Evolutionary conservation across 2,797 vertebrate genomes (phyloP), one percentile per base, ranked within the genome.

Genomic region (Dallia pectoralis): DNA sequence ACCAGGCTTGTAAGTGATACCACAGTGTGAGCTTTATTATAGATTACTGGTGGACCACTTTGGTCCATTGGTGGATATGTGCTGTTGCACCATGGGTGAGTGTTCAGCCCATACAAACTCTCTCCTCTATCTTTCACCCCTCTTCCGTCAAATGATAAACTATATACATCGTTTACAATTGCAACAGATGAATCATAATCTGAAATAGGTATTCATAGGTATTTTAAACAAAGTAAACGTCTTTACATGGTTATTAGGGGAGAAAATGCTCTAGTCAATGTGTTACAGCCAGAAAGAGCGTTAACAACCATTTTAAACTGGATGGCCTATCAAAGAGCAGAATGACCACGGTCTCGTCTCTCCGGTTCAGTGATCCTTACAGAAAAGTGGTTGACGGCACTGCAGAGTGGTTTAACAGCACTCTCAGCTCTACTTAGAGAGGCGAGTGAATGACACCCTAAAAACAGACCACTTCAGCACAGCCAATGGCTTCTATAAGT

Each of bases 381-480:
- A 44, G 40, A 32, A 64, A 64, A 64, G 19, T 29, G 7, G 62
- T 62, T 29, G 27, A 30, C 25, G 29, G 12, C 15, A 27, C 61
- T 30, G 14, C 16, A 11, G 15, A 32, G 61, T 15, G 15, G 1
- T 64, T 25, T 32, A 64, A 64, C 62, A 32, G 62, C 30, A 8
- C 30, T 29, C 32, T 40, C 70, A 44, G n/a, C 32, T 36, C 18
- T 9, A 7, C 29, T 32, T 19, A n/a, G 14, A 44, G n/a, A 69
- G 11, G 8, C 40, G 29, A n/a, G 27, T 64, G 62, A 19, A 67
- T 59, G 33, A n/a, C 44, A 49, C 22, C 53, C 53, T 61, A 73
- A 66, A 75, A 75, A 69, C 61, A 64, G 71, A n/a, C 44, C 73
- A 62, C n/a, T 70, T 53, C 66, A 70, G 48, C 47, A 61, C 53